phyloP scores from a whole-genome alignment of 2,888 invertebrate genomes.

The Melieria omissa region DNA sequence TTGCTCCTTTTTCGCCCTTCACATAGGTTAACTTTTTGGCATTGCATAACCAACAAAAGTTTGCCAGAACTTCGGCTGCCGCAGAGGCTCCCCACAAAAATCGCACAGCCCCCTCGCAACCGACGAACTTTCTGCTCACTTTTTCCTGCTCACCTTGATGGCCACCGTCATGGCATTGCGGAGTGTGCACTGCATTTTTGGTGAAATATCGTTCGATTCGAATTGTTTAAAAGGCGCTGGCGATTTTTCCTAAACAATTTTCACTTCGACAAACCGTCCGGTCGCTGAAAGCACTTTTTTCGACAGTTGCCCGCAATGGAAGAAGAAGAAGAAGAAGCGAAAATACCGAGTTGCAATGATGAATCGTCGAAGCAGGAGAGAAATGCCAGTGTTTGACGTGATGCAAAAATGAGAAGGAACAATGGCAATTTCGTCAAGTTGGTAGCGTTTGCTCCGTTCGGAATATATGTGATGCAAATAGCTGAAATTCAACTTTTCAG shows the following conservation, averaged over 20 bases:
- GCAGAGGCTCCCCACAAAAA: background rate
- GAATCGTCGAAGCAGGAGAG: background rate
- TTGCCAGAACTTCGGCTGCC: slow-evolving; percentile 10
- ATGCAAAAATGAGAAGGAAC: background rate
- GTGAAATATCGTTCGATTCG: slow-evolving; percentile 30
- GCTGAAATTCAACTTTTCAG: no score
- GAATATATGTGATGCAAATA: background rate
- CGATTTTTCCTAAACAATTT: slow-evolving; percentile 32
- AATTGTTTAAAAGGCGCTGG: slow-evolving; percentile 7
- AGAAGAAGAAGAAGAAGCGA: background rate
- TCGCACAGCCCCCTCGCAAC: slow-evolving; percentile 6
- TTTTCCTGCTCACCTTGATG: slow-evolving; percentile 53
- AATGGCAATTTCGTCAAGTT: no score
- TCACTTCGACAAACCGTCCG: slow-evolving; percentile 27
- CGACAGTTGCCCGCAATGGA: background rate
- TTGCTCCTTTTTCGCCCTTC: background rate
- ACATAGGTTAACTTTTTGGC: slow-evolving; percentile 46
- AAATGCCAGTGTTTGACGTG: slow-evolving; percentile 2
- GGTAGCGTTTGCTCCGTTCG: background rate
- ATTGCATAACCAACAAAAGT: slow-evolving; percentile 57
- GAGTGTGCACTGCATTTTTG: slow-evolving; percentile 59
- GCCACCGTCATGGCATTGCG: slow-evolving; percentile 51
- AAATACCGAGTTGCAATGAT: background rate
- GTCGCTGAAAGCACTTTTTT: slow-evolving; percentile 5
- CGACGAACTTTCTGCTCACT: background rate